A percentile compares a stretch with the other conserved stretches of the same genome.
Evolutionary conservation across 2,888 invertebrate genomes (phyloP).

Genomic region (Coenonympha arcania): DNA sequence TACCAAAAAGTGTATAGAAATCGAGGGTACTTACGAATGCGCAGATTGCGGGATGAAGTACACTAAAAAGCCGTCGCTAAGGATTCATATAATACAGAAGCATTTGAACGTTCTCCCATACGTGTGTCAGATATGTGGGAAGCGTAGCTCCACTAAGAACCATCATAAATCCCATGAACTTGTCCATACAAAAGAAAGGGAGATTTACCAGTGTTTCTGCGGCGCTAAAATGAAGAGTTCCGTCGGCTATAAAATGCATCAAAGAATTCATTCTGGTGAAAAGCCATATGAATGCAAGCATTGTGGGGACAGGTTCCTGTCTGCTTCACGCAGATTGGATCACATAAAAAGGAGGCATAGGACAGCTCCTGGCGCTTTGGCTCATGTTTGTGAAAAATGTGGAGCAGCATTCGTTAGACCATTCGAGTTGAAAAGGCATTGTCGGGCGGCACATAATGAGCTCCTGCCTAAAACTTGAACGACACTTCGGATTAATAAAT

Average conservation of each 20-base stretch:
- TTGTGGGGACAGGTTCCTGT: constrained; percentile 57
- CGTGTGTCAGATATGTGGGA: constrained; percentile 53
- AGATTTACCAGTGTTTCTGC: constrained; percentile 46
- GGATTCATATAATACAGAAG: constrained; percentile 57
- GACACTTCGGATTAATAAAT: too few species aligned
- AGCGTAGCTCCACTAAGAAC: constrained; percentile 49
- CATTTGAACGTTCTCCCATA: constrained; percentile 54
- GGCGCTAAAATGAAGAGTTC: constrained; percentile 51
- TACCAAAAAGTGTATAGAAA: constrained; percentile 7
- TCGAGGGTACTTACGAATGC: constrained; percentile 38
- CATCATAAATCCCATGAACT: constrained; percentile 51
- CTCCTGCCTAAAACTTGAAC: too few species aligned
- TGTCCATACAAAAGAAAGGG: constrained; percentile 44
- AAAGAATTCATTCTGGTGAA: constrained; percentile 55
- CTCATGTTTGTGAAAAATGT: constrained; percentile 52
- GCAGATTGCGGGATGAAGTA: constrained; percentile 52
- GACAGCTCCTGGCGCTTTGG: constrained; percentile 41
- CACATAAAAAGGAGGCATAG: constrained; percentile 57
- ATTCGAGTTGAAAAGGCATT: constrained; percentile 57
- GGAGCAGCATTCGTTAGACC: constrained; percentile 55
- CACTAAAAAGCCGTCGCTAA: constrained; percentile 52
- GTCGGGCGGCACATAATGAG: constrained; percentile 37
- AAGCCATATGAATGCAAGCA: constrained; percentile 50
- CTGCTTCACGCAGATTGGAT: constrained; percentile 54
- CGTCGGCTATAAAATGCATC: constrained; percentile 51